Evolutionary conservation across 2,888 invertebrate genomes (phyloP), one percentile per base, ranked within the genome.

Genomic region (Chaitophorus viminalis): DNA sequence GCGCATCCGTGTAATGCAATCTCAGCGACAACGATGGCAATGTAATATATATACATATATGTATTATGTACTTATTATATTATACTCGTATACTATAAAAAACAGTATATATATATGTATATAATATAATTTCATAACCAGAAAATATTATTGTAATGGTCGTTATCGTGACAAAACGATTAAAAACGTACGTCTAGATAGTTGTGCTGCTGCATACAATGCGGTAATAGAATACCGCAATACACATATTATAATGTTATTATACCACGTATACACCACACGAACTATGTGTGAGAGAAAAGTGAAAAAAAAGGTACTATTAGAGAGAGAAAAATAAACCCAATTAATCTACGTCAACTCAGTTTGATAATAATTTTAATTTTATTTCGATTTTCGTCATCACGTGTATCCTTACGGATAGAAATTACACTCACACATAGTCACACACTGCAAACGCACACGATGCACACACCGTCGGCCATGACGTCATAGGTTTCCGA

Each of bases 91-190:
- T n/a, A n/a, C n/a, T n/a, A n/a, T n/a, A n/a, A n/a, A n/a, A n/a
- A n/a, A n/a, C n/a, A n/a, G 8, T 68, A 68, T 25, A 46, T 52
- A 33, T 72, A 33, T 52, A 82, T 14, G 31, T 70, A 31, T 72
- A 54, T 82, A 52, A 25, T 29, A n/a, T 1, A 75, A 83, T 75
- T 60, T 25, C 39, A 75, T 83, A 75, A 84, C 75, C 76, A 76
- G 84, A 65, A 76, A 76, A 76, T 76, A 84, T 75, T 75, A 75
- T 76, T 81, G 60, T 3, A 46, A 14, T 75, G 83, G 83, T 75
- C 83, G 83, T 83, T 75, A 83, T 83, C 83, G 83, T 60, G 83
- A 83, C 39, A 75, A 83, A 83, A 75, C 36, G 82, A 72, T 82
- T 82, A 54, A 70, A n/a, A 82, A 46, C 9, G 81, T 70, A 31